Conservation (phyloP, 2,113 vertebrate species). For the Pimephales promelas region DNA sequence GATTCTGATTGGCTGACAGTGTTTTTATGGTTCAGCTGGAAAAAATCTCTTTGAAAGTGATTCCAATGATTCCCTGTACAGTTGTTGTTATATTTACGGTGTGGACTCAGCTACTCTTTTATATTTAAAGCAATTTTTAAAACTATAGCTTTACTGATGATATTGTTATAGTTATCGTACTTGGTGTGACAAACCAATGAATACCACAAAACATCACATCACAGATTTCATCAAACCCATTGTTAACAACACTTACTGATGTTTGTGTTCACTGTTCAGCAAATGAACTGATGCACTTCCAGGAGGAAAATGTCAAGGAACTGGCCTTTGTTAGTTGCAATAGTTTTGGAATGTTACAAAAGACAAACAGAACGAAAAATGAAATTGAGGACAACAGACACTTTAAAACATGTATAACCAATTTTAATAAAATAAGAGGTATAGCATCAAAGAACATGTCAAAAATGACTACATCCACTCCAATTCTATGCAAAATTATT, state of each 20-base stretch:
- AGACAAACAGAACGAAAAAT: background rate
- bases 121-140: no score
- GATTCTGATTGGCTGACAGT: no score
- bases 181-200: background rate
- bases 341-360: background rate
- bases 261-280: background rate
- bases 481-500: background rate
- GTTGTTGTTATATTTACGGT: no score
- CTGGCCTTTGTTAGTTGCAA: background rate
- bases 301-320: background rate
- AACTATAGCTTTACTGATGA: no score
- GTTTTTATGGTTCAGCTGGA: no score
- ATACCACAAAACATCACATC: background rate
- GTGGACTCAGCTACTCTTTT: no score
- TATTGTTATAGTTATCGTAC: no score
- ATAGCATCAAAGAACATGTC: background rate
- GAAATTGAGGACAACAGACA: background rate
- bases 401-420: background rate
- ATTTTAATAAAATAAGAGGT: background rate
- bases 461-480: background rate
- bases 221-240: background rate
- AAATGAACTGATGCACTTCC: background rate
- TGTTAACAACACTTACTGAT: background rate
- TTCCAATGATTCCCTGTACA: no score
- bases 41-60: no score